Evolutionary conservation across 2,797 vertebrate species (phyloP).

Genomic region (Sebastes goodei): DNA sequence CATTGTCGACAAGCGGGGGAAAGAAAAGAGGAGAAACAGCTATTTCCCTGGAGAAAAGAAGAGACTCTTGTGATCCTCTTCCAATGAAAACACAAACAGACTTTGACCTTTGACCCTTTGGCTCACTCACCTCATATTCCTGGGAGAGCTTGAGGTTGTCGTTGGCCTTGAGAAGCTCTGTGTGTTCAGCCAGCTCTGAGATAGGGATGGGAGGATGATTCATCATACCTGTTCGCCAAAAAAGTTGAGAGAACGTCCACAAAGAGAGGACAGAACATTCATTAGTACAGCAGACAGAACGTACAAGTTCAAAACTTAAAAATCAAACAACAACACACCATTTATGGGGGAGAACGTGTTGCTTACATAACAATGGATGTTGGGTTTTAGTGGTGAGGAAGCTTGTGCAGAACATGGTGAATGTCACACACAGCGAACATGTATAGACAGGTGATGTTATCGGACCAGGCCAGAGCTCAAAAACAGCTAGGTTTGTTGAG

Average conservation of each 20-base stretch:
- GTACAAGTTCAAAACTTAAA: background rate
- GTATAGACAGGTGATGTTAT: slow-evolving; percentile 69
- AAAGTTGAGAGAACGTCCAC: slow-evolving; percentile 36
- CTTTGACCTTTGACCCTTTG: slow-evolving; percentile 23
- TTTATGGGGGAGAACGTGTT: slow-evolving; percentile 28
- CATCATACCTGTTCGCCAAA: slow-evolving; percentile 90
- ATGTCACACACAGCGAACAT: slow-evolving; percentile 42
- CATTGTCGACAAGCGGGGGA: background rate
- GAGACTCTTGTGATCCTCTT: background rate
- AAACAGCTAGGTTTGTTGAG: slow-evolving; percentile 9
- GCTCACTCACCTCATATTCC: slow-evolving; percentile 93
- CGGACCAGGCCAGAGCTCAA: slow-evolving; percentile 86
- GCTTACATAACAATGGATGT: slow-evolving; percentile 40
- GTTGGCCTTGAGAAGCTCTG: slow-evolving; percentile 96
- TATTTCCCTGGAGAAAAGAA: background rate
- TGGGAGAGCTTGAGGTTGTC: slow-evolving; percentile 98
- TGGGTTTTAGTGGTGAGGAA: slow-evolving; percentile 69
- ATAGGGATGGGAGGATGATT: slow-evolving; percentile 97
- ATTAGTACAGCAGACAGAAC: slow-evolving; percentile 11
- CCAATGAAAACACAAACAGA: slow-evolving; percentile 46
- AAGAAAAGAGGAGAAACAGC: background rate
- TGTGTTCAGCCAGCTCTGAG: slow-evolving; percentile 95
- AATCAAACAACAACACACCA: background rate
- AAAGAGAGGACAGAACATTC: slow-evolving; percentile 52
- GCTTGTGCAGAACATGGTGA: slow-evolving; percentile 60